Conservation (phyloP, 2,888 invertebrate species). For the Idaea straminata region DNA sequence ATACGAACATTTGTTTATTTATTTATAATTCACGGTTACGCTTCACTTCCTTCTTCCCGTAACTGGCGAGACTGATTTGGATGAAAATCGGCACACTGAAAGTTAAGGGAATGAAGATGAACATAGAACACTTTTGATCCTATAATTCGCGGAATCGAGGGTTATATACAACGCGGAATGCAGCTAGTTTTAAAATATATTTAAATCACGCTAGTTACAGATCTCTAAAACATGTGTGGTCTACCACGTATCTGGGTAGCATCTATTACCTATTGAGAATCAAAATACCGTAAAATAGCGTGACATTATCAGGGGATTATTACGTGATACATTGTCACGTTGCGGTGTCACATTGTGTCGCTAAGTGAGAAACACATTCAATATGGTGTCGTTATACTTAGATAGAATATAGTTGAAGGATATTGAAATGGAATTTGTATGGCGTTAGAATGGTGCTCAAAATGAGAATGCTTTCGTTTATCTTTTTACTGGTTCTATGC, state of each 20-base stretch:
- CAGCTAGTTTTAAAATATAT: background rate
- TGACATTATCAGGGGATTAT: constrained; percentile 52
- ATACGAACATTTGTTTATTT: too few relatives aligned
- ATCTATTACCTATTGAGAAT: constrained; percentile 46
- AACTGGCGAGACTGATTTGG: too few relatives aligned
- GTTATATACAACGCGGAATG: background rate
- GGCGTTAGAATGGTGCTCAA: background rate
- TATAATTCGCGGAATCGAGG: too few relatives aligned
- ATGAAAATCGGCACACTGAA: too few relatives aligned
- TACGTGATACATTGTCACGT: constrained; percentile 35
- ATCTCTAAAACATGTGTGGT: constrained; percentile 56
- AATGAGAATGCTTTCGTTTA: constrained; percentile 8
- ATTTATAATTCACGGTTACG: too few relatives aligned
- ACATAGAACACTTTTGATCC: too few relatives aligned
- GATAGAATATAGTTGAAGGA: constrained; percentile 20
- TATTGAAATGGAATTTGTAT: constrained; percentile 6
- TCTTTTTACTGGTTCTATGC: constrained; percentile 1
- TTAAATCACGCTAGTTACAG: background rate
- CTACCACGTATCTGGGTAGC: constrained; percentile 62
- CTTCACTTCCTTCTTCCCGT: too few relatives aligned
- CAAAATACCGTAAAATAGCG: constrained; percentile 73
- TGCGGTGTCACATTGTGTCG: constrained; percentile 39
- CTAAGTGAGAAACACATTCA: constrained; percentile 26
- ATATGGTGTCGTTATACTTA: constrained; percentile 22
- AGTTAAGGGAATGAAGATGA: too few relatives aligned